Base-by-base conservation (phyloP, 2,888 invertebrate species). In the Dryomyza anilis region DNA sequence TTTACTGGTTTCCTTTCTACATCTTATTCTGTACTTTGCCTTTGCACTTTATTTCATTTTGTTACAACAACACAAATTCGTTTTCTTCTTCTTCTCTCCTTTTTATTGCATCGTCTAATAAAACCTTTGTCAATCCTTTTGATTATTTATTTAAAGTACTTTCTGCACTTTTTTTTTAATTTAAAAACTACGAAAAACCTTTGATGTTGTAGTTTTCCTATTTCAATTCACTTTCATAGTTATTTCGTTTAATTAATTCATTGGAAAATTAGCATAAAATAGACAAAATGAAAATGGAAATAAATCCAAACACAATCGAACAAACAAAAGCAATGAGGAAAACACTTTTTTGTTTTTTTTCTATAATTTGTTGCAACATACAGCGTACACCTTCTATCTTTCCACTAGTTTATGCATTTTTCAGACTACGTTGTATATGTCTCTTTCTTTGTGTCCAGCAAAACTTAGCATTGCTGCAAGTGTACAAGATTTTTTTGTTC, bases 301-400 rank as follows among this genome's bases (percentile, higher is more conserved):
- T 36, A 39, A 61, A 61, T 61, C 43, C 52, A 61, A 61, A 43
- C 53, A 53, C 53, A 61, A 61, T 61, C 53, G 53, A 52, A 53
- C 61, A 61, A 61, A 61, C 61, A 61, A 61, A 61, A 61, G 25
- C 52, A 43, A 33, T 53, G 43, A 39, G 53, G 30, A 53, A 60
- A 60, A 33, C 33, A 50, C 48, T 23, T 50, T 60, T 52, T 43
- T 57, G 39, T 23, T 57, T 25, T 25, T 57, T 55, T 10, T 55
- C 21, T 21, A 19, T 43, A 36, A 23, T 43, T 61, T 61, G 61
- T n/a, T n/a, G 53, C 61, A 61, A 61, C 61, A 10, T 61, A 61
- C 39, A 19, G 27, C 12, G 29, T 29, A n/a, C 48, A 48, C 59
- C 43, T 52, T 60, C 60, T 60, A 36, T 33, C 60, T 52, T 12